These are phyloP conservation scores for Diadumene lineata DNA, from an alignment of 92 coral and sea anemone genomes.

Conservation along the genomic window DNA sequence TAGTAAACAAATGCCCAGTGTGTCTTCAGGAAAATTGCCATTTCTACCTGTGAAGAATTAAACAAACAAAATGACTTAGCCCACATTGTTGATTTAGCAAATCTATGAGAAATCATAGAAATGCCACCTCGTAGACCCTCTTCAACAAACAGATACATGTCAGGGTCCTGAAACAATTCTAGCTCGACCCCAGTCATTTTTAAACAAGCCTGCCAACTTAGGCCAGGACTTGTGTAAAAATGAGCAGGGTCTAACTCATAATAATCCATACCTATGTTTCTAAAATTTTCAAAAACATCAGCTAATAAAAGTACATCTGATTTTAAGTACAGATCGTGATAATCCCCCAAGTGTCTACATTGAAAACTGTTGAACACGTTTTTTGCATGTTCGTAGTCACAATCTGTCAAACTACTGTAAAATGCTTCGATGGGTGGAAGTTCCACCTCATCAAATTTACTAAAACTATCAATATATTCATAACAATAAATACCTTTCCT, in stretches of 20 bases:
- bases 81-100: constrained; percentile 32
- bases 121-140: constrained; percentile 38
- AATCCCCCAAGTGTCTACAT: constrained; percentile 39
- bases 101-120: constrained; percentile 31
- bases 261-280: constrained; percentile 34
- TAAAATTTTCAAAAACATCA: constrained; percentile 46
- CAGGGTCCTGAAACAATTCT: constrained; percentile 38
- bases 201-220: constrained; percentile 50
- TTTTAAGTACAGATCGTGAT: constrained; percentile 51
- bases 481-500: constrained; percentile 22
- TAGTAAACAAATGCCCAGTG: too few relatives aligned
- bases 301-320: too few relatives aligned
- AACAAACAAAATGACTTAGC: too few relatives aligned
- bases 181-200: too few relatives aligned
- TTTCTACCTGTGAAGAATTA: too few relatives aligned
- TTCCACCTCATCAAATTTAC: constrained; percentile 29
- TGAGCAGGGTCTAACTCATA: constrained; percentile 40
- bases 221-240: constrained; percentile 15
- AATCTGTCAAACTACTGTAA: too few relatives aligned
- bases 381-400: constrained; percentile 40
- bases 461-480: constrained; percentile 13
- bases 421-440: constrained; percentile 27
- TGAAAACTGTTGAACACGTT: constrained; percentile 25
- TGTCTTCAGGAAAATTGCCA: too few relatives aligned
- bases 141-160: constrained; percentile 38